Evolutionary conservation across 2,113 vertebrate species (phyloP).

Genomic region (Daboia siamensis): DNA sequence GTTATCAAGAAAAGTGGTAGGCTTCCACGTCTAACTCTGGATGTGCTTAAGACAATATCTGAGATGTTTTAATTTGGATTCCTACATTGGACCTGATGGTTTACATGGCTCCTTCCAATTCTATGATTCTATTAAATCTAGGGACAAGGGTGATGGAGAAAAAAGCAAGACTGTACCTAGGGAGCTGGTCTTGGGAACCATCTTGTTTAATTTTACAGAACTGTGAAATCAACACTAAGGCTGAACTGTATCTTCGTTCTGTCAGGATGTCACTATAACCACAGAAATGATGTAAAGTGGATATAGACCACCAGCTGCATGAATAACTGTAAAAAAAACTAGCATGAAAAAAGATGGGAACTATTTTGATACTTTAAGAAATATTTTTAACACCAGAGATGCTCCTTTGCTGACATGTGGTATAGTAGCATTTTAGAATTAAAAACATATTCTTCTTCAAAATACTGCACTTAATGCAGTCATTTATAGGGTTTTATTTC

Average conservation of each 20-base stretch:
- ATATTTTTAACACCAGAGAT: not conserved
- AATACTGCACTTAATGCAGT: not conserved
- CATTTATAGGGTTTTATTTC: not conserved
- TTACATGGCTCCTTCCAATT: not conserved
- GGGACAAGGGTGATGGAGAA: not conserved
- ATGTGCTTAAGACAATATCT: not conserved
- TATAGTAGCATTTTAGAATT: not conserved
- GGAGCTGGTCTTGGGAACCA: not conserved
- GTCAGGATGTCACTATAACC: too few relatives aligned
- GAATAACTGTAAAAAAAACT: not conserved
- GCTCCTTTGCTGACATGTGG: not conserved
- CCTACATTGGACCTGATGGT: not conserved
- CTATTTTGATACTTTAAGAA: not conserved
- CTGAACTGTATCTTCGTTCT: not conserved
- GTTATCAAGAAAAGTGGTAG: not conserved
- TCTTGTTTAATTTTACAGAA: not conserved
- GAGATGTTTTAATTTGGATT: not conserved
- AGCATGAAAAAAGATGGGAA: not conserved
- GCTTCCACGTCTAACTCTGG: not conserved
- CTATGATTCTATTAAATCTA: not conserved
- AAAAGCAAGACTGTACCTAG: not conserved
- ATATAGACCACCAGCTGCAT: not conserved
- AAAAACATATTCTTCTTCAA: not conserved
- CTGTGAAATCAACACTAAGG: not conserved
- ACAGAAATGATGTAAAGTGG: too few relatives aligned